A percentile compares a stretch with the other conserved stretches of the same genome.
Conservation (phyloP, 2,113 vertebrate species). For the Melospiza georgiana region DNA sequence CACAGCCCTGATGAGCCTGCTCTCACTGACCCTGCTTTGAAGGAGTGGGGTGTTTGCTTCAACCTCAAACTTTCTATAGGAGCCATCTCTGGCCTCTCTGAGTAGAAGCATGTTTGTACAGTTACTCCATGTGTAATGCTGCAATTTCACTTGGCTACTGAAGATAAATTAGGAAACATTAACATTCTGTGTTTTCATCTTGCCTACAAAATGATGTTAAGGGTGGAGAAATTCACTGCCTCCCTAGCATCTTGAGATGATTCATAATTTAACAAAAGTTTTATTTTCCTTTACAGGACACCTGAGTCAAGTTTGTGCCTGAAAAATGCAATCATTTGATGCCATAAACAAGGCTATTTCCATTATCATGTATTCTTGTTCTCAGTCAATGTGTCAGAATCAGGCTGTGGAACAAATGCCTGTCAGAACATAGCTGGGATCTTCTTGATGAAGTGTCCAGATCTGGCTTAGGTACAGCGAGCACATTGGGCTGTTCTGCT, state of each 20-base stretch:
- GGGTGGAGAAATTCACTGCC: background rate
- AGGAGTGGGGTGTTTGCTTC: background rate
- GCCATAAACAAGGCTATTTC: background rate
- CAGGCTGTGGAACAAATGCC: background rate
- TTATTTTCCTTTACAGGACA: background rate
- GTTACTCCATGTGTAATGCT: background rate
- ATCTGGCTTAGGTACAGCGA: background rate
- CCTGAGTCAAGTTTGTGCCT: background rate
- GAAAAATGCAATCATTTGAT: background rate
- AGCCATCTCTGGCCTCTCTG: background rate
- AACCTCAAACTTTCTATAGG: background rate
- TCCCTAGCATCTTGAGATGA: background rate
- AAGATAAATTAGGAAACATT: background rate
- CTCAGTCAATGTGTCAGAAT: background rate
- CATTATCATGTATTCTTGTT: background rate
- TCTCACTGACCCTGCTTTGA: background rate
- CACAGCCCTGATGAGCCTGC: background rate
- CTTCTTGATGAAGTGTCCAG: background rate
- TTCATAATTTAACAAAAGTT: background rate
- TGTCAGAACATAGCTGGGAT: background rate
- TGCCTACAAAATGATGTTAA: background rate
- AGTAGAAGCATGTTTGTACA: rapidly evolving
- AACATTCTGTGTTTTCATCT: background rate
- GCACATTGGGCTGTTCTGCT: slow-evolving; percentile 2
- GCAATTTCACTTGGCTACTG: background rate